Percentiles rank a stretch among this genome's conserved stretches.
Evolutionary conservation across 2,113 vertebrate genomes (phyloP).

Genomic region (Turnix velox): DNA sequence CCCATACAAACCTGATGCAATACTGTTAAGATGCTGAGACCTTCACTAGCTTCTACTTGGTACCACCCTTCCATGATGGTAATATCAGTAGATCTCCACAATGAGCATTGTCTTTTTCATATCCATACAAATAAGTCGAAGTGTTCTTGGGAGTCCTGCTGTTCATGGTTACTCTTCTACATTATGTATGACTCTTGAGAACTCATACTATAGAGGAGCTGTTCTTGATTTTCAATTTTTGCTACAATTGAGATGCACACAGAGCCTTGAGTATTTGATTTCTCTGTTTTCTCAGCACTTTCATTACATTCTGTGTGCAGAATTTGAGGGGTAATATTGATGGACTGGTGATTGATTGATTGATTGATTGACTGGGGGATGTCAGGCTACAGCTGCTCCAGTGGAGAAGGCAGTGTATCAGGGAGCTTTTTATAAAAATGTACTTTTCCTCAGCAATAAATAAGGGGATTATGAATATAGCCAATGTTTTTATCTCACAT

Average conservation of each 20-base stretch:
- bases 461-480: not conserved
- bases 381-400: not conserved
- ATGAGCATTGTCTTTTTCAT: not conserved
- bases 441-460: not conserved
- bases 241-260: not conserved
- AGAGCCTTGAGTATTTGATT: not conserved
- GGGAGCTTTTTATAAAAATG: not conserved
- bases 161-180: not conserved
- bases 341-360: not conserved
- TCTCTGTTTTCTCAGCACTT: not conserved
- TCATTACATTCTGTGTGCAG: not conserved
- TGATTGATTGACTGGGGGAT: not conserved
- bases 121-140: not conserved
- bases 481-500: not conserved
- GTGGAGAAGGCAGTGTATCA: not conserved
- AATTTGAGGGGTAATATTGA: not conserved
- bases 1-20: fast-evolving
- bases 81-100: not conserved
- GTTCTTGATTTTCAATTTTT: not conserved
- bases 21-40: not conserved
- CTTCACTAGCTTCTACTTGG: not conserved
- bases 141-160: not conserved
- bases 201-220: not conserved
- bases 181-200: not conserved
- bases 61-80: not conserved